phyloP scores from a whole-genome alignment of 2,113 vertebrate genomes.

The Hydrolagus affinis region DNA sequence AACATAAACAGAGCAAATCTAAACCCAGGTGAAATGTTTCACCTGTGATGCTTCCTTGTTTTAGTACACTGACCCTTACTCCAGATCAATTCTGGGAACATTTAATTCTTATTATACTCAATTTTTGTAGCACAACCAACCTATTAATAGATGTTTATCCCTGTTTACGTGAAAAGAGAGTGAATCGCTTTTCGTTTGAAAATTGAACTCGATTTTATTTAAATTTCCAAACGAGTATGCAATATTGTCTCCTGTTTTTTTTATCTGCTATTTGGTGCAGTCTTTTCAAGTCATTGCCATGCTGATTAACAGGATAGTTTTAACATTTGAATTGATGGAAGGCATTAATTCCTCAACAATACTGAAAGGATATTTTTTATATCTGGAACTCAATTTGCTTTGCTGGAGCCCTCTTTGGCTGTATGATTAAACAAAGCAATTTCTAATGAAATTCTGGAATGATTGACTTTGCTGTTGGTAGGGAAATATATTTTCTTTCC shows the following conservation, averaged over 20 bases:
- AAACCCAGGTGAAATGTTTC: too few relatives aligned
- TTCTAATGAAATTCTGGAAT: too few relatives aligned
- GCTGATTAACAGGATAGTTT: too few relatives aligned
- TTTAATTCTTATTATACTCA: background rate
- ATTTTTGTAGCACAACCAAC: background rate
- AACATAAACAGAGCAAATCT: too few relatives aligned
- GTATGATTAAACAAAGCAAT: too few relatives aligned
- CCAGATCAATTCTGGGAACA: background rate
- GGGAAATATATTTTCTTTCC: background rate
- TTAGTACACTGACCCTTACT: background rate
- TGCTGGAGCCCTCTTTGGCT: background rate
- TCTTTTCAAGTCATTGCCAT: too few relatives aligned
- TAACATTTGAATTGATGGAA: too few relatives aligned
- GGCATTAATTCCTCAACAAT: background rate
- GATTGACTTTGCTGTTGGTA: background rate
- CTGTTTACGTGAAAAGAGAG: background rate
- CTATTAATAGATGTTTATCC: background rate
- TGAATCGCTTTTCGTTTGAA: background rate
- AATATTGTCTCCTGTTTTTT: too few relatives aligned
- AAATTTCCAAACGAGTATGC: too few relatives aligned
- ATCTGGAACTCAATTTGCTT: background rate
- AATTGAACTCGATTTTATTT: background rate
- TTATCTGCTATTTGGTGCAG: too few relatives aligned
- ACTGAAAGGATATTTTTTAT: background rate
- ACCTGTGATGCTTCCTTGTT: background rate